phyloP scores from a whole-genome alignment of 2,113 vertebrate species.

The rat (Rattus norvegicus) region DNA sequence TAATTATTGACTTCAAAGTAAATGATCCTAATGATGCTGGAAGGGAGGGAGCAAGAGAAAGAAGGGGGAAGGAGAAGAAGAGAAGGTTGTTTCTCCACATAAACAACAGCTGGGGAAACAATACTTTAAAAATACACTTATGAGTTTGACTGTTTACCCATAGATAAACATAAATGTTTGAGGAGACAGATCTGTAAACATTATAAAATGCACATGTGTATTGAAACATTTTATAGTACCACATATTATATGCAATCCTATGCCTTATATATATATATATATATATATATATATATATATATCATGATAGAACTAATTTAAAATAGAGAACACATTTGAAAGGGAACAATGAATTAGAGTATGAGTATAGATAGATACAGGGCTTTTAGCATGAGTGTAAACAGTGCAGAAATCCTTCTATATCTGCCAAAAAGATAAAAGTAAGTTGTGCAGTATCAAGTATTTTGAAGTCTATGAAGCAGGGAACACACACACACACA shows the following conservation, averaged over 20 bases:
- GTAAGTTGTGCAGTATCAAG: not conserved
- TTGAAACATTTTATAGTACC: not conserved
- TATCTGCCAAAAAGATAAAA: not conserved
- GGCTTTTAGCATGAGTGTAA: not conserved
- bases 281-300: not conserved
- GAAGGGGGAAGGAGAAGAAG: not conserved
- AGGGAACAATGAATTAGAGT: not conserved
- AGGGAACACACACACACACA: not conserved
- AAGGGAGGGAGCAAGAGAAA: not conserved
- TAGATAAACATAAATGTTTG: not conserved
- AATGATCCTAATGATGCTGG: not conserved
- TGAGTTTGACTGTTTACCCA: not conserved
- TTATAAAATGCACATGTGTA: not conserved
- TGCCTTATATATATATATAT: not conserved
- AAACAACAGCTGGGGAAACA: not conserved
- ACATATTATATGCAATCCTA: not conserved
- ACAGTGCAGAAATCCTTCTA: not conserved
- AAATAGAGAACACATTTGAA: not conserved
- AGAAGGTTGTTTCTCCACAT: not conserved
- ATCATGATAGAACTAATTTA: not conserved
- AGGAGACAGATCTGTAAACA: not conserved
- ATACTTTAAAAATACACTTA: not conserved
- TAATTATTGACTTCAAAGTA: not conserved
- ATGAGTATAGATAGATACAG: not conserved
- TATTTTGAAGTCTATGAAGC: not conserved